Evolutionary conservation across 92 coral and sea anemone species (phyloP).

Genomic region (Chrysogorgia sp.): DNA sequence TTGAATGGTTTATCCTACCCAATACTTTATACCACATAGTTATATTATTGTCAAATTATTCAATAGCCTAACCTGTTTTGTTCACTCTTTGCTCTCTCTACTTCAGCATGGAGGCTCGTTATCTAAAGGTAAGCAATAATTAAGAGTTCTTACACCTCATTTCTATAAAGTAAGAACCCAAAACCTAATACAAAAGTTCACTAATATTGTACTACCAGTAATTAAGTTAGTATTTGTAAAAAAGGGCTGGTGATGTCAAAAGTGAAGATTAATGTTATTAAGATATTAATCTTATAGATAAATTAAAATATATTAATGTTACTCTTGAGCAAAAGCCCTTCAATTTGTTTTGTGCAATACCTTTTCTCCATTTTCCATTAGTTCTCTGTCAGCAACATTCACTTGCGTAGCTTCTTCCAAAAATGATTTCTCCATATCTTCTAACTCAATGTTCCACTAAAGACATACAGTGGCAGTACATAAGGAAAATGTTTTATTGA

Average conservation of each 20-base stretch:
- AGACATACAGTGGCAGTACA: neutral
- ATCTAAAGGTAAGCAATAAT: conserved; percentile 66
- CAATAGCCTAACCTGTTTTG: conserved; percentile 70
- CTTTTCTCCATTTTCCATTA: conserved; percentile 99
- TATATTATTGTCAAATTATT: neutral
- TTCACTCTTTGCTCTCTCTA: conserved; percentile 91
- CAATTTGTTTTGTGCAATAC: conserved; percentile 26
- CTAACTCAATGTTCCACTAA: conserved; percentile 88
- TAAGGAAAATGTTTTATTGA: neutral
- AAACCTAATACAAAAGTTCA: too few species aligned
- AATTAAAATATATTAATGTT: too few species aligned
- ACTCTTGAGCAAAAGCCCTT: too few species aligned
- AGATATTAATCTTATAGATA: too few species aligned
- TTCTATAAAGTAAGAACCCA: too few species aligned
- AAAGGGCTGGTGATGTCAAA: too few species aligned
- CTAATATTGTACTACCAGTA: too few species aligned
- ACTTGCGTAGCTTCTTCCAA: conserved; percentile 93
- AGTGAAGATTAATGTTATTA: too few species aligned
- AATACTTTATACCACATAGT: too few species aligned
- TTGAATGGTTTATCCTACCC: too few species aligned
- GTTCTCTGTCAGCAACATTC: conserved; percentile 88
- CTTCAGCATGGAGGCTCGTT: conserved; percentile 76
- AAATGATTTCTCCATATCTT: conserved; percentile 84
- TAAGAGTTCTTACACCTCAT: too few species aligned
- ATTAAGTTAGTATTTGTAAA: too few species aligned